Conservation (phyloP, 2,797 vertebrate genomes). For the Hoplostethus mediterraneus region DNA sequence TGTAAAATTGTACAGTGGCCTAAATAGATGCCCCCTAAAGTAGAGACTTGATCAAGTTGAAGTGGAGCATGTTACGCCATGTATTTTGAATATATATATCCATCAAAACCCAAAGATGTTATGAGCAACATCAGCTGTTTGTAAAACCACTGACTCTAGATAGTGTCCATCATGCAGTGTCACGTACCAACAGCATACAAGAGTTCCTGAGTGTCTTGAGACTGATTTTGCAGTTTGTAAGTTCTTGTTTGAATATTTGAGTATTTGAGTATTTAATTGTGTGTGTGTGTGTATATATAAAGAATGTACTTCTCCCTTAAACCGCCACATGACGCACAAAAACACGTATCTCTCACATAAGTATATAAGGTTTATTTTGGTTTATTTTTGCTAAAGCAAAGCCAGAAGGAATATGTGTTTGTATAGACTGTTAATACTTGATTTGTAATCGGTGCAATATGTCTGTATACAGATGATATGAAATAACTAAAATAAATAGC, state of each 20-base stretch:
- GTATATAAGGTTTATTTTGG: conserved; percentile 38
- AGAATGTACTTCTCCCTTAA: conserved; percentile 74
- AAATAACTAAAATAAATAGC: conserved; percentile 57
- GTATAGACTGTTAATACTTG: conserved; percentile 48
- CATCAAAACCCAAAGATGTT: conserved; percentile 2
- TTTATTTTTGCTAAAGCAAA: conserved; percentile 50
- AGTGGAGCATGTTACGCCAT: not conserved
- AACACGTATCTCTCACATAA: conserved; percentile 55
- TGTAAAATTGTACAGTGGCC: conserved; percentile 19
- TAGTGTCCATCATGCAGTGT: conserved; percentile 16
- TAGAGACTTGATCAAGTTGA: not conserved
- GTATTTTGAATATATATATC: conserved; percentile 17
- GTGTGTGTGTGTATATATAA: conserved; percentile 67
- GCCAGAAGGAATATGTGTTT: conserved; percentile 29
- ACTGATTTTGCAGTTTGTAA: conserved; percentile 69
- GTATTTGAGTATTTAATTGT: conserved; percentile 65
- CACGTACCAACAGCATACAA: conserved; percentile 20
- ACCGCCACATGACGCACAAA: conserved; percentile 78
- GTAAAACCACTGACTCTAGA: not conserved
- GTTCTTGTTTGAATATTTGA: conserved; percentile 37
- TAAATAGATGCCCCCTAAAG: conserved; percentile 7
- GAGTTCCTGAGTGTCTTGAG: conserved; percentile 59
- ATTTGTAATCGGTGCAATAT: conserved; percentile 70
- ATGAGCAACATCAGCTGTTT: conserved; percentile 4
- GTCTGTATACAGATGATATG: conserved; percentile 66